These are phyloP conservation scores for Phoxinus phoxinus DNA, from an alignment of 2,113 vertebrate species.

Conservation along the genomic window DNA sequence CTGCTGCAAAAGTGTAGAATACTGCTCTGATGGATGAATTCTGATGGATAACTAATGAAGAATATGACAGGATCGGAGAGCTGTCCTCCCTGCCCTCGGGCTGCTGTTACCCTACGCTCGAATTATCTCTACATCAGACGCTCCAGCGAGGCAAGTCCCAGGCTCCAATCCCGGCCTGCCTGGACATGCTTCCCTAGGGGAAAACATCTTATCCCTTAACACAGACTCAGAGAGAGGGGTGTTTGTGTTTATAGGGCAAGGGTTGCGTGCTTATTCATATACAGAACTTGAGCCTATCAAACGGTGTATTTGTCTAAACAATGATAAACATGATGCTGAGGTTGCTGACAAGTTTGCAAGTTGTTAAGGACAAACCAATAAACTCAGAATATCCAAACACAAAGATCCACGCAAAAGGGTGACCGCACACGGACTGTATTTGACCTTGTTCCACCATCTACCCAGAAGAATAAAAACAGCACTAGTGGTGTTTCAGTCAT, in stretches of 20 bases:
- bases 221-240: neutral
- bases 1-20: neutral
- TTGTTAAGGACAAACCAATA: neutral
- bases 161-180: slow-evolving; percentile 61
- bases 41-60: neutral
- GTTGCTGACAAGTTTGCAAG: neutral
- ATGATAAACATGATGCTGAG: neutral
- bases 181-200: slow-evolving; percentile 57
- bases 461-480: neutral
- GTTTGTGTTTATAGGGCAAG: slow-evolving; percentile 9
- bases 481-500: neutral
- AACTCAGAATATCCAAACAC: neutral
- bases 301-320: slow-evolving; percentile 10
- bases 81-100: slow-evolving; percentile 51
- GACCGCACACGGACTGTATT: neutral
- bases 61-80: neutral
- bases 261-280: neutral
- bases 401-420: neutral
- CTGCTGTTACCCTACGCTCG: slow-evolving; percentile 57
- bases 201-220: neutral
- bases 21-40: neutral
- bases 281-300: neutral
- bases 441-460: neutral
- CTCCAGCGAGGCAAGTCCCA: slow-evolving; percentile 57
- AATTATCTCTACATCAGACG: slow-evolving; percentile 62